A percentile compares a stretch with the other conserved stretches of the same genome.
phyloP scores from a whole-genome alignment of 2,888 invertebrate genomes.

The Campoplex nolae region DNA sequence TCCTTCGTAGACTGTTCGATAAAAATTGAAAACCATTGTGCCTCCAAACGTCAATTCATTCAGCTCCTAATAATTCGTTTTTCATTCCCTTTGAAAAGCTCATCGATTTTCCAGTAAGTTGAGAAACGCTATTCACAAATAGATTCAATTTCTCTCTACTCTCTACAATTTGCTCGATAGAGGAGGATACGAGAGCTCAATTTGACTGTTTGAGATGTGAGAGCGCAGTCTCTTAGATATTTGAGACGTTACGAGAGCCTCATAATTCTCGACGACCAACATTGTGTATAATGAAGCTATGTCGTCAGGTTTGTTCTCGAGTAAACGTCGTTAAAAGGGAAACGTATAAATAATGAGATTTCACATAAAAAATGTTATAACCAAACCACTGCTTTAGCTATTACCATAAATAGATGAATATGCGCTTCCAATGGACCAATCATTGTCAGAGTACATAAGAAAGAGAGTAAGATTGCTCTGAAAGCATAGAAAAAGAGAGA shows the following conservation, averaged over 20 bases:
- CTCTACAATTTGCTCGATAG: background rate
- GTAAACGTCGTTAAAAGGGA: background rate
- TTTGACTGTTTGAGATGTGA: background rate
- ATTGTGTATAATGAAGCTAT: conserved; percentile 31
- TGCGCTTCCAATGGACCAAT: no score
- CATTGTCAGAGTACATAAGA: no score
- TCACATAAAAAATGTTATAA: background rate
- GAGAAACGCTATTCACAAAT: background rate
- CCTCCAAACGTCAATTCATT: background rate
- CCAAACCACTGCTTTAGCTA: background rate
- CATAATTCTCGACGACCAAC: conserved; percentile 23
- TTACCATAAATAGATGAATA: no score
- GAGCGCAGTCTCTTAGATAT: background rate
- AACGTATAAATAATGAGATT: background rate
- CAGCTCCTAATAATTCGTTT: background rate
- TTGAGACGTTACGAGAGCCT: background rate
- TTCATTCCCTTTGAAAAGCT: background rate
- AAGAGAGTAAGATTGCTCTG: background rate
- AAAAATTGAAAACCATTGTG: background rate
- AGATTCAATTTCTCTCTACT: background rate
- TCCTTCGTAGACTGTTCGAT: background rate
- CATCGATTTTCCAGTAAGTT: background rate
- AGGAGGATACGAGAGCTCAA: background rate
- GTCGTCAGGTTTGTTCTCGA: background rate
- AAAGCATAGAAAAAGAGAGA: background rate